A percentile compares a stretch with the other conserved stretches of the same genome.
Evolutionary conservation across 2,888 invertebrate species (phyloP).

Genomic region (Plusia festucae): DNA sequence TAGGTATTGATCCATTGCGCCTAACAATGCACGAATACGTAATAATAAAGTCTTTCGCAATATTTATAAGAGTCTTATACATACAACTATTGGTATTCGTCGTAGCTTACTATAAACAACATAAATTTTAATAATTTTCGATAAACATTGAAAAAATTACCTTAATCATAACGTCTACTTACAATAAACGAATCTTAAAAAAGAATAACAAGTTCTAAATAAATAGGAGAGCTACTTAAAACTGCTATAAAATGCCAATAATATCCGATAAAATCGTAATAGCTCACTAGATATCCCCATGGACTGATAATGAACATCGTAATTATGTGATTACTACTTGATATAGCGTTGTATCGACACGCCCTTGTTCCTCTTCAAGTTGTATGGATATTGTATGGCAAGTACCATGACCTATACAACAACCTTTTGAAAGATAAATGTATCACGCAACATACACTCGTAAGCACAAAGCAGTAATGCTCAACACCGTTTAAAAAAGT

Average conservation of each 20-base stretch:
- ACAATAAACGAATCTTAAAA: too few species aligned
- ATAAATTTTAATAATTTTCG: too few species aligned
- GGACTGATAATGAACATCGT: neutral
- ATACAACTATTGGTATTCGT: too few species aligned
- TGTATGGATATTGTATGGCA: conserved; percentile 21
- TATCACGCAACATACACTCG: too few species aligned
- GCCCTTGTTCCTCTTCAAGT: conserved; percentile 19
- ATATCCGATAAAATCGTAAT: neutral
- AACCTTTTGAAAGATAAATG: neutral
- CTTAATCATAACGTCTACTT: too few species aligned
- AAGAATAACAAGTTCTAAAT: neutral
- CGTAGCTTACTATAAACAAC: too few species aligned
- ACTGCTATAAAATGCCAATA: neutral
- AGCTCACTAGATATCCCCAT: neutral
- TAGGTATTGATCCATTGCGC: conserved; percentile 13
- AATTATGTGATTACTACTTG: conserved; percentile 12
- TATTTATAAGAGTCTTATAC: neutral
- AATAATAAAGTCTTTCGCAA: neutral
- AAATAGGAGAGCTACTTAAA: neutral
- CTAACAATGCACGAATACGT: neutral
- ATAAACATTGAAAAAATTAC: too few species aligned
- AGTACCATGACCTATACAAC: neutral
- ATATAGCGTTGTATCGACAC: conserved; percentile 26
- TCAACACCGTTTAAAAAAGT: too few species aligned
- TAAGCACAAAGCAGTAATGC: too few species aligned